Conservation (phyloP, 2,797 vertebrate genomes). For the Lerista edwardsae region DNA sequence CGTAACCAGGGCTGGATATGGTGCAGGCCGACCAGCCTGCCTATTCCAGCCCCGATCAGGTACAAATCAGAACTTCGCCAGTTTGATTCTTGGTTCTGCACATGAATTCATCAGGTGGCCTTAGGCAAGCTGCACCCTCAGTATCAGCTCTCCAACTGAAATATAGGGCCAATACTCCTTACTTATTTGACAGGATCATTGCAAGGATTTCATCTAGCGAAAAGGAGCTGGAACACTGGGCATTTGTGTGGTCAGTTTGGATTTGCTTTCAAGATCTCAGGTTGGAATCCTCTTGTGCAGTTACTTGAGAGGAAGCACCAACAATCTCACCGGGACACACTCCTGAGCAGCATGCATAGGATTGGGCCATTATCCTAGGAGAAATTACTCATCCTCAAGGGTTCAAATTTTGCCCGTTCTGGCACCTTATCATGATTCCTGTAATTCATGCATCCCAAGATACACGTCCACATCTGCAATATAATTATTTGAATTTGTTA, state of each 20-base stretch:
- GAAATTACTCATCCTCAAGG: constrained; percentile 11
- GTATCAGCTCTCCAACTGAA: no score
- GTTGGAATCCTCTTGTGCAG: not conserved
- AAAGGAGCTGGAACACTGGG: no score
- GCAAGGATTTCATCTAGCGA: no score
- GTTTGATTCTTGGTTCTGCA: no score
- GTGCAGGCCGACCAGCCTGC: no score
- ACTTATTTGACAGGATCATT: no score
- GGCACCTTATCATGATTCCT: constrained; percentile 20
- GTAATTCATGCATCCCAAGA: constrained; percentile 32
- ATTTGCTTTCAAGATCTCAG: not conserved
- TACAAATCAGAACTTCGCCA: no score
- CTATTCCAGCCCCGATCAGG: no score
- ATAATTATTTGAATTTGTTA: constrained; percentile 46
- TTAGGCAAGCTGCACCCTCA: no score
- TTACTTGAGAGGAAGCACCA: not conserved
- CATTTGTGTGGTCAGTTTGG: not conserved
- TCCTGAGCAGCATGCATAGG: not conserved
- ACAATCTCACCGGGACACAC: not conserved
- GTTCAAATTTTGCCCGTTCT: constrained; percentile 18
- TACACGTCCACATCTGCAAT: constrained; percentile 28
- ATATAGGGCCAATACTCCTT: no score
- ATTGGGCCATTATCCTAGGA: not conserved
- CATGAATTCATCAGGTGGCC: no score
- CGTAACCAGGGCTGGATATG: no score